Evolutionary conservation across 2,797 vertebrate genomes (phyloP), one percentile per base, ranked within the genome.

Genomic region (Arrhamphus sclerolepis): DNA sequence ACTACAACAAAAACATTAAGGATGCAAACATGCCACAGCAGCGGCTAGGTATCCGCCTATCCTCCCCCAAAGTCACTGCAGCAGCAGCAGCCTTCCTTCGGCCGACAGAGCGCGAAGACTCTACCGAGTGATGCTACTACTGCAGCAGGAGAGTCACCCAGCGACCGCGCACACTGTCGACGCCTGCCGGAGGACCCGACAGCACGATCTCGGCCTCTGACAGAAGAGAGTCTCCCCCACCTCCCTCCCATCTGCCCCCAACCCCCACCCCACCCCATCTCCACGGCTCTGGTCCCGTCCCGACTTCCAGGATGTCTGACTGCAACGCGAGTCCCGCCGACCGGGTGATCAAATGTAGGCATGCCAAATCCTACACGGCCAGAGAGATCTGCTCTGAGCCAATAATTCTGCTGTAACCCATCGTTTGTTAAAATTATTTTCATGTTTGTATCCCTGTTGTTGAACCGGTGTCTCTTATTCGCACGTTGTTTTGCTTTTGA

Each of bases 311-410:
- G 91, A 94, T 93, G 92, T 93, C 92, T 89, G 90, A 87, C 87
- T 43, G 87, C 89, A 91, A 67, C 87, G 87, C 89, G 84, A 90
- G 88, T 87, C 83, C 90, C 71, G 29, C 86, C 66, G 91, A 93
- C 75, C 90, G 92, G 88, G 55, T 82, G 86, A 89, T 93, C 80
- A 92, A 92, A 91, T 87, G 90, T 92, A 89, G 89, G 89, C 89
- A 88, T 75, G 80, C 69, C 66, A 73, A 51, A 73, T 20, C 65
- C 77, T 77, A 72, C 76, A 81, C 72, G 76, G 72, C 71, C 83
- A 70, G 56, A 54, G 63, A 67, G 49, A 57, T 56, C 70, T 73
- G 58, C 67, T 72, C 59, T 62, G 64, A 66, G 75, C 75, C 79
- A 55, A 9, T 64, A 6, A 52, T 66, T 42, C 66, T 62, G 52